Evolutionary conservation across 2,888 invertebrate genomes (phyloP).

Genomic region (Crioceris asparagi): DNA sequence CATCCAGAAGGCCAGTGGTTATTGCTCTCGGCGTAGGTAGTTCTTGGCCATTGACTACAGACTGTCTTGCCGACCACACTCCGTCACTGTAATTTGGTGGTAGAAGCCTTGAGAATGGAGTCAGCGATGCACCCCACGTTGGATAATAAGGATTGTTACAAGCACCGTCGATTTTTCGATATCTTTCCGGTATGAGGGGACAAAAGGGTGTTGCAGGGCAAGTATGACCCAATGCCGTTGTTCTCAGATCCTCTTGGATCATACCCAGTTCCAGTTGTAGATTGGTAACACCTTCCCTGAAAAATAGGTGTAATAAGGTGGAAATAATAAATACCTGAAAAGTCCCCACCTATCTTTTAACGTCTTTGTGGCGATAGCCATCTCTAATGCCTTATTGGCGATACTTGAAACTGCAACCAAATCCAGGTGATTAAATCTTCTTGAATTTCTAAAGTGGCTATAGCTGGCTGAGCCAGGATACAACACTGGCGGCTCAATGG

Average conservation of each 20-base stretch:
- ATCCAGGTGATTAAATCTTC: slow-evolving; percentile 32
- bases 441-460: slow-evolving; percentile 36
- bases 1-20: slow-evolving; percentile 51
- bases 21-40: slow-evolving; percentile 58
- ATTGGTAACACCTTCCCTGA: slow-evolving; percentile 38
- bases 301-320: slow-evolving; percentile 5
- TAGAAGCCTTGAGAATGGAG: slow-evolving; percentile 53
- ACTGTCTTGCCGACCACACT: slow-evolving; percentile 46
- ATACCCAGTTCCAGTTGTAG: slow-evolving; percentile 39
- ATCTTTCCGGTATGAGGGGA: slow-evolving; percentile 27
- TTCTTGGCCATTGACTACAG: slow-evolving; percentile 42
- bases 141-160: slow-evolving; percentile 68
- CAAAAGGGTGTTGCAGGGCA: slow-evolving; percentile 20
- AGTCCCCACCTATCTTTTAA: slow-evolving; percentile 38
- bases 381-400: slow-evolving; percentile 41
- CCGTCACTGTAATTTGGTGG: slow-evolving; percentile 59
- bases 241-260: slow-evolving; percentile 36
- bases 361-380: slow-evolving; percentile 42
- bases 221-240: slow-evolving; percentile 36
- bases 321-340: neutral
- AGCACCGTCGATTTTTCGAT: slow-evolving; percentile 65
- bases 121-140: slow-evolving; percentile 60
- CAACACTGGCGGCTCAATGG: slow-evolving; percentile 33
- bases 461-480: slow-evolving; percentile 36
- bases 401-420: slow-evolving; percentile 36